Evolutionary conservation across 1,140 invertebrate genomes (phyloP), one percentile per base, ranked within the genome.

Genomic region (Panagrolaimus sp.): DNA sequence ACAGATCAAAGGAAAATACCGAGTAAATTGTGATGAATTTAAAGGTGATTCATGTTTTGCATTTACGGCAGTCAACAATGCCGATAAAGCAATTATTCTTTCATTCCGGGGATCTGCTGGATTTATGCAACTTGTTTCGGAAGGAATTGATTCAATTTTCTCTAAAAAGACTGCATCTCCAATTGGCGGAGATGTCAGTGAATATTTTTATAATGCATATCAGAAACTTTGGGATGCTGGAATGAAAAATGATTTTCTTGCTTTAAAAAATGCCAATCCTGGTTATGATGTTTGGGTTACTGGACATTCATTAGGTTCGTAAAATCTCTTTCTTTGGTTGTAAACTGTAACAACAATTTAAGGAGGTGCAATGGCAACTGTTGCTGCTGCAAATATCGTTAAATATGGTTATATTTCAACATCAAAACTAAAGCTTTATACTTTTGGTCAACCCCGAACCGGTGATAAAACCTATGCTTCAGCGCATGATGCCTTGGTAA

Each of bases 231-330:
- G 76, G 76, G 48, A 65, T n/a, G 48, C 21, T 47, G 76, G 76
- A 43, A 67, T 78, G 64, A 70, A 73, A 46, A 62, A 71, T 48
- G 74, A 76, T 45, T 69, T 76, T 17, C 43, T 64, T 0, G 12
- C 65, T 26, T 45, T 76, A 28, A 43, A 52, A n/a, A 62, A 73
- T 24, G n/a, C 28, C 0, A 26, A 78, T 66, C 73, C 73, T 28
- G 55, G 24, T 63, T 78, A 77, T 48, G 69, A 79, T 63, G 67
- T 78, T 68, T 79, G 77, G 77, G 62, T 79, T 6, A 78, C 77
- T 43, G 76, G 76, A 17, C 77, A 78, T 63, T 78, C 77, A 38
- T 68, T 78, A 43, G 77, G 52, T 14, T 4, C 2, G 32, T 38
- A 38, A 38, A 7, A 38, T 38, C 32, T n/a, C n/a, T n/a, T n/a